A percentile compares a stretch with the other conserved stretches of the same genome.
Conservation (phyloP, 1,140 invertebrate genomes). For the Telenomus remus region DNA sequence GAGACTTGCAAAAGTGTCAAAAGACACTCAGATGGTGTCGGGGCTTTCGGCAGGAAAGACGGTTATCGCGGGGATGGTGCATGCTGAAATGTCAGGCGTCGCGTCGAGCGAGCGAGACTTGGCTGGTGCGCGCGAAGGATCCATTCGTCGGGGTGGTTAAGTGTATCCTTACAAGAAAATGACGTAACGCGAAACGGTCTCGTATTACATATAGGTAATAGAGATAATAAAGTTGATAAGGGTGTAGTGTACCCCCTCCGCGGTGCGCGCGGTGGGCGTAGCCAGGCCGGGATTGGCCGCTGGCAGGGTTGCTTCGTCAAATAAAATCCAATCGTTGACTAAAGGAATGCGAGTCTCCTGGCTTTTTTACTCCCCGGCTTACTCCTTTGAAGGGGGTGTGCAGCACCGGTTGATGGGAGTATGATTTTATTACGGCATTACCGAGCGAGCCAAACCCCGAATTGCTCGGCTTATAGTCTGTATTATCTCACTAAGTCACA, state of each 20-base stretch:
- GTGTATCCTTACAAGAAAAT: constrained; percentile 68
- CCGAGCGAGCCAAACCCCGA: constrained; percentile 73
- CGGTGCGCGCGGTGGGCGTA: constrained; percentile 64
- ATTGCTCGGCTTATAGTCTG: constrained; percentile 74
- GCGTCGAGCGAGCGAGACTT: no score
- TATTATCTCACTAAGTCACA: constrained; percentile 71
- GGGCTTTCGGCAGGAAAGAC: constrained; percentile 9
- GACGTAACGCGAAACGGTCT: constrained; percentile 65
- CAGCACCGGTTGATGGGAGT: constrained; percentile 73
- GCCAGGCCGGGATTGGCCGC: constrained; percentile 68
- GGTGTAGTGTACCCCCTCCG: constrained; percentile 64
- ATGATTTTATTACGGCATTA: constrained; percentile 77
- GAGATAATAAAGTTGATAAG: constrained; percentile 77
- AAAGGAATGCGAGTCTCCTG: constrained; percentile 72
- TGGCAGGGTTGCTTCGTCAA: constrained; percentile 70
- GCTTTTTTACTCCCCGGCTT: constrained; percentile 49
- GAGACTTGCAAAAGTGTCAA: constrained; percentile 12
- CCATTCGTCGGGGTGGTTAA: constrained; percentile 53
- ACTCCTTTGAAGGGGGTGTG: constrained; percentile 67
- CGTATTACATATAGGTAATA: constrained; percentile 65
- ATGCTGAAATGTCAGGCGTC: no score
- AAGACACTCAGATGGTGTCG: constrained; percentile 3
- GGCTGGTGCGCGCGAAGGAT: background rate
- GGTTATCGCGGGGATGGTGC: background rate
- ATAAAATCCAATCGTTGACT: constrained; percentile 76